Conservation (phyloP, 2,797 vertebrate species). For the Schizopygopsis pylzovi region DNA sequence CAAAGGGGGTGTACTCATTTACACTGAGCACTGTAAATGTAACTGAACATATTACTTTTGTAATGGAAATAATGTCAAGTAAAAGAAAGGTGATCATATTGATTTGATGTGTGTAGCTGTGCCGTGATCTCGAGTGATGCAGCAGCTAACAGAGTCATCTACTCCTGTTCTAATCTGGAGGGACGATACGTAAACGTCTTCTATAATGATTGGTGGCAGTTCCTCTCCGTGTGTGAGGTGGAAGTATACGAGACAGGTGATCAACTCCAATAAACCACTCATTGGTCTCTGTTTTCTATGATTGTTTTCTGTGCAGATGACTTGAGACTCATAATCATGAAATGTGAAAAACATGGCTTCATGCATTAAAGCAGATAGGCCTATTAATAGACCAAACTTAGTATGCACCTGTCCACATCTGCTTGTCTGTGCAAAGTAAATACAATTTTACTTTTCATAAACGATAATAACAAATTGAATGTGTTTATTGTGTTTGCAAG, state of each 20-base stretch:
- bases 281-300: neutral
- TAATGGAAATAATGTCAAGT: neutral
- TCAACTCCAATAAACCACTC: neutral
- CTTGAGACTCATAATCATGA: neutral
- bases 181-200: neutral
- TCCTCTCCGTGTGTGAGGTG: neutral
- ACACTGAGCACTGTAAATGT: too few species aligned
- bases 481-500: neutral
- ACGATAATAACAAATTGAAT: neutral
- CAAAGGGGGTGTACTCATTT: too few species aligned
- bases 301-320: neutral
- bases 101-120: slow-evolving; percentile 24
- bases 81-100: neutral
- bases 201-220: fast-evolving
- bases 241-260: slow-evolving; percentile 16
- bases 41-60: too few species aligned
- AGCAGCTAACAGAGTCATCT: neutral
- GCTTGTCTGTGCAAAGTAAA: too few species aligned
- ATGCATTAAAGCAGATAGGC: too few species aligned
- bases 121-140: neutral
- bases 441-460: neutral
- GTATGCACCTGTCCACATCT: too few species aligned
- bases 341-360: too few species aligned
- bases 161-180: neutral
- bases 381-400: too few species aligned